A percentile compares a stretch with the other conserved stretches of the same genome.
These are phyloP conservation scores for Reinhardtius hippoglossoides DNA, from an alignment of 2,113 vertebrate species.

Conservation along the genomic window DNA sequence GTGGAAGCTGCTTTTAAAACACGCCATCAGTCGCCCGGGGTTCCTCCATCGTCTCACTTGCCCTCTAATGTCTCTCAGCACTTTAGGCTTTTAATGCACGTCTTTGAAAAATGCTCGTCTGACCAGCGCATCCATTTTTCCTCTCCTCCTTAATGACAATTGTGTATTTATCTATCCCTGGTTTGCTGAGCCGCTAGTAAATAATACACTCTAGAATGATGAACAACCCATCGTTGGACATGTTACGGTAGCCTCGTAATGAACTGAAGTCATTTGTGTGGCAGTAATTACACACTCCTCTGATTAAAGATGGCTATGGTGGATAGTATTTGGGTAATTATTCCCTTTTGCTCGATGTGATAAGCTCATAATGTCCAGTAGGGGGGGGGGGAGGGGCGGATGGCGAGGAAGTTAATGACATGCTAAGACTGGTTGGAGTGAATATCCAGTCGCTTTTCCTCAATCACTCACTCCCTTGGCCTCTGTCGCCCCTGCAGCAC, in stretches of 20 bases:
- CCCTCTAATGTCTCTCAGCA: constrained; percentile 66
- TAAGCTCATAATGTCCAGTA: constrained; percentile 80
- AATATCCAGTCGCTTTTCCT: constrained; percentile 74
- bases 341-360: constrained; percentile 80
- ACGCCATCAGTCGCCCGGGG: constrained; percentile 36
- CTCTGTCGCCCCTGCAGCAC: constrained; percentile 63
- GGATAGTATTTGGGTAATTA: constrained; percentile 84
- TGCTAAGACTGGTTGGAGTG: constrained; percentile 70
- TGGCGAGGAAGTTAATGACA: constrained; percentile 74
- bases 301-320: constrained; percentile 82
- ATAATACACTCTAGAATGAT: constrained; percentile 78
- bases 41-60: constrained; percentile 60
- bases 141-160: constrained; percentile 73
- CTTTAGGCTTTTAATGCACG: constrained; percentile 64
- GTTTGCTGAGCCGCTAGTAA: constrained; percentile 61
- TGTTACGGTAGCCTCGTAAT: constrained; percentile 77
- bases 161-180: constrained; percentile 72
- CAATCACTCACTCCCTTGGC: constrained; percentile 73
- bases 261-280: constrained; percentile 80
- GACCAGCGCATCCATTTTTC: constrained; percentile 70
- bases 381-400: constrained; percentile 27
- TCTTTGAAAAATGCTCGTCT: constrained; percentile 73
- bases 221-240: constrained; percentile 74
- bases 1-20: constrained; percentile 66
- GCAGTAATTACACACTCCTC: constrained; percentile 83